phyloP scores from a whole-genome alignment of 1,140 invertebrate species.

The Drosophila yakuba region DNA sequence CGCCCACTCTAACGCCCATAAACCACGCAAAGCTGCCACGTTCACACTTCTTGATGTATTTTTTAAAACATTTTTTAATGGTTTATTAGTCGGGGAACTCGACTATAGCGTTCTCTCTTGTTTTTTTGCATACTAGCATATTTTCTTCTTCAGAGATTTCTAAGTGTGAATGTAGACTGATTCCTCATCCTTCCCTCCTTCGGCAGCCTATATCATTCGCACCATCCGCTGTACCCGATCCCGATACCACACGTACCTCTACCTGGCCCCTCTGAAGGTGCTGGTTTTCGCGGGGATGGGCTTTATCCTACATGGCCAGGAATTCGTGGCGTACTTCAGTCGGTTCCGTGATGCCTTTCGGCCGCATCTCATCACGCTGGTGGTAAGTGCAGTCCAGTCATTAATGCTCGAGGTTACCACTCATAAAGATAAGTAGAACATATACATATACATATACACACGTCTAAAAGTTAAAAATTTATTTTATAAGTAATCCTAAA shows the following conservation, averaged over 20 bases:
- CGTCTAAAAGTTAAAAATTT: too few relatives aligned
- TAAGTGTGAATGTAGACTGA: not conserved
- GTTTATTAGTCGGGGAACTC: too few relatives aligned
- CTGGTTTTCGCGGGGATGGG: conserved; percentile 87
- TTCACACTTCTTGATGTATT: too few relatives aligned
- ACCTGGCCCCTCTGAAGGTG: conserved; percentile 89
- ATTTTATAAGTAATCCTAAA: too few relatives aligned
- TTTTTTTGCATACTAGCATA: too few relatives aligned
- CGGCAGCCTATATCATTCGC: conserved; percentile 67
- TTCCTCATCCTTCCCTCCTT: not conserved
- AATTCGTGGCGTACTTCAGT: conserved; percentile 86
- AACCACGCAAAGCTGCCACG: too few relatives aligned
- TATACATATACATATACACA: too few relatives aligned
- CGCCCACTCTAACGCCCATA: too few relatives aligned
- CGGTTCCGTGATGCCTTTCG: conserved; percentile 85
- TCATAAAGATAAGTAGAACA: conserved; percentile 1
- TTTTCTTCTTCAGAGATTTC: too few relatives aligned
- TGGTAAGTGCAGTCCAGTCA: conserved; percentile 78
- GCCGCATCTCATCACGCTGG: conserved; percentile 86
- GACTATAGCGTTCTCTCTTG: too few relatives aligned
- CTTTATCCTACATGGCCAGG: conserved; percentile 86
- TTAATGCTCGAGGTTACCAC: not conserved
- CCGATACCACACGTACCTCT: conserved; percentile 89
- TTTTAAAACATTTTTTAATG: too few relatives aligned
- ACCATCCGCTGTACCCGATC: conserved; percentile 85